Conservation (phyloP, 2,888 invertebrate species). For the Timema podura region DNA sequence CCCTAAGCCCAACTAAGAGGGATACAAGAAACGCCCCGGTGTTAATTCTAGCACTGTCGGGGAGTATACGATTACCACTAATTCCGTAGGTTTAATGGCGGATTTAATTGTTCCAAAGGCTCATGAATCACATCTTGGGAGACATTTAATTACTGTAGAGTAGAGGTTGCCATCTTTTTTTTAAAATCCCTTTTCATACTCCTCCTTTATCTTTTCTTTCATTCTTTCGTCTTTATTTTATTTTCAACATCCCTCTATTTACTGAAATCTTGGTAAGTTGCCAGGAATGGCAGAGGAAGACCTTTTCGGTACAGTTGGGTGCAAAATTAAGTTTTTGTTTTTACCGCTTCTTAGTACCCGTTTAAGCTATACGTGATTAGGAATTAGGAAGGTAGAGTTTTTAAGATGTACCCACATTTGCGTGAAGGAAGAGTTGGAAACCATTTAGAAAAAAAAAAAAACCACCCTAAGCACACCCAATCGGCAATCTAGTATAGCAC, state of each 20-base stretch:
- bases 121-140: conserved; percentile 27
- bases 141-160: conserved; percentile 30
- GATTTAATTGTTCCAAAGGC: conserved; percentile 28
- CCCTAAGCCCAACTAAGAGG: not conserved
- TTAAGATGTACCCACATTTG: too few species aligned
- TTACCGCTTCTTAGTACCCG: too few species aligned
- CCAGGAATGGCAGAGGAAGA: too few species aligned
- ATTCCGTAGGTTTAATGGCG: conserved; percentile 29
- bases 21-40: conserved; percentile 1
- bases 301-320: too few species aligned
- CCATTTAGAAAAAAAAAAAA: too few species aligned
- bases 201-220: not conserved
- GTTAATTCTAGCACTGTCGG: conserved; percentile 14
- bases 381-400: too few species aligned
- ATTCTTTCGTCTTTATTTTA: not conserved
- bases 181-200: not conserved
- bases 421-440: too few species aligned
- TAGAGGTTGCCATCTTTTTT: not conserved
- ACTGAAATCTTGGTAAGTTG: too few species aligned
- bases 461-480: too few species aligned
- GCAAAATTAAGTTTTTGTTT: too few species aligned
- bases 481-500: too few species aligned
- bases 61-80: conserved; percentile 27
- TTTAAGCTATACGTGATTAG: too few species aligned
- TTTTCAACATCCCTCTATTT: not conserved